These are phyloP conservation scores for Meriones psammophilus DNA, from an alignment of 2,797 vertebrate species.

Conservation along the genomic window DNA sequence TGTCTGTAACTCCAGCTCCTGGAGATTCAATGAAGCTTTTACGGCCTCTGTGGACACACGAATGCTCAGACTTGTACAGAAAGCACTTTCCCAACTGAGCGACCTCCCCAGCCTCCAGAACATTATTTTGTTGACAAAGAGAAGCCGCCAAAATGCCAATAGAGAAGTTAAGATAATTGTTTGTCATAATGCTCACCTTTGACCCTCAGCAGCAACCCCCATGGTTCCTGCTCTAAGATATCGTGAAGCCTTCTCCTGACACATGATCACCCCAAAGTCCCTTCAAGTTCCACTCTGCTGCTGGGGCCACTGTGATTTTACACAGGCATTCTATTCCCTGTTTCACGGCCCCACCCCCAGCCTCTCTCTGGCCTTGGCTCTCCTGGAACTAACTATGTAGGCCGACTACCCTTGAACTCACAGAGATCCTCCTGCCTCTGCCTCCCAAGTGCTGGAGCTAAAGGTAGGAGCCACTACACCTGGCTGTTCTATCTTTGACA, in stretches of 20 bases:
- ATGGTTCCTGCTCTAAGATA: neutral
- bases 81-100: neutral
- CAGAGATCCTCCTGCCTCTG: neutral
- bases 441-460: neutral
- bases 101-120: neutral
- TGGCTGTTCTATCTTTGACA: neutral
- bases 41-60: neutral
- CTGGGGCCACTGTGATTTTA: neutral
- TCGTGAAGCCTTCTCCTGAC: neutral
- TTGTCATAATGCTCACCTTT: neutral
- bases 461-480: neutral
- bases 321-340: neutral
- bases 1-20: too few species aligned
- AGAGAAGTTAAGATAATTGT: neutral
- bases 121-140: neutral
- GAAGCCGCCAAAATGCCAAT: neutral
- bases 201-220: neutral
- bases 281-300: neutral
- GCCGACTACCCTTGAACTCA: neutral
- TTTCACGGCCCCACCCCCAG: neutral
- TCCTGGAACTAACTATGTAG: neutral
- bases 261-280: neutral
- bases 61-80: neutral
- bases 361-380: too few species aligned
- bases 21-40: neutral